phyloP scores from a whole-genome alignment of 2,888 invertebrate species.

The Pandemis cinnamomeana region DNA sequence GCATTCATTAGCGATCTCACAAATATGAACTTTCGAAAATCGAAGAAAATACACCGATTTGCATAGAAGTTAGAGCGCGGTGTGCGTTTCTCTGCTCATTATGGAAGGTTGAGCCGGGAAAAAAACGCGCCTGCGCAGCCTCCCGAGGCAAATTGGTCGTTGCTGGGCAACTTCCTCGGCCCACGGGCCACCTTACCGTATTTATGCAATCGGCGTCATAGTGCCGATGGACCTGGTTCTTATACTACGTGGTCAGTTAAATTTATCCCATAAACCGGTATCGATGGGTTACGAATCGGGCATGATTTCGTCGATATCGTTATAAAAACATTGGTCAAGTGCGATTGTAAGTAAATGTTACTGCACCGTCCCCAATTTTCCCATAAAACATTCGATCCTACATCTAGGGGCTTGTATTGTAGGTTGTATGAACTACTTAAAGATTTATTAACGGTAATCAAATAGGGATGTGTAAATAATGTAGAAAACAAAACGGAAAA shows the following conservation, averaged over 20 bases:
- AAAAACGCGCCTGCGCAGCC: constrained; percentile 59
- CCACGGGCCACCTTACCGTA: constrained; percentile 55
- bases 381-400: not conserved
- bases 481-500: not conserved
- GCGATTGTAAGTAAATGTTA: constrained; percentile 5
- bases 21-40: constrained; percentile 67
- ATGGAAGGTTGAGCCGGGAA: constrained; percentile 60
- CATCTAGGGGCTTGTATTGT: too few relatives aligned
- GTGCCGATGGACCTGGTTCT: constrained; percentile 50
- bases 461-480: too few relatives aligned
- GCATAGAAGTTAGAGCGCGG: constrained; percentile 70
- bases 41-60: constrained; percentile 70
- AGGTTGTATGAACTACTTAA: too few relatives aligned
- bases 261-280: constrained; percentile 40
- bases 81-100: constrained; percentile 75
- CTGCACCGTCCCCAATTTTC: not conserved
- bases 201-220: constrained; percentile 67
- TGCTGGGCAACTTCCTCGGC: constrained; percentile 66
- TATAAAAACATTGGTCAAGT: constrained; percentile 30
- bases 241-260: constrained; percentile 44
- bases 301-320: constrained; percentile 26
- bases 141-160: constrained; percentile 70
- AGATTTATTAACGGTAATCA: too few relatives aligned
- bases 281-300: constrained; percentile 34
- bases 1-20: constrained; percentile 52